These are phyloP conservation scores for Clarias batrachus DNA, from an alignment of 2,113 vertebrate species.

Conservation along the genomic window DNA sequence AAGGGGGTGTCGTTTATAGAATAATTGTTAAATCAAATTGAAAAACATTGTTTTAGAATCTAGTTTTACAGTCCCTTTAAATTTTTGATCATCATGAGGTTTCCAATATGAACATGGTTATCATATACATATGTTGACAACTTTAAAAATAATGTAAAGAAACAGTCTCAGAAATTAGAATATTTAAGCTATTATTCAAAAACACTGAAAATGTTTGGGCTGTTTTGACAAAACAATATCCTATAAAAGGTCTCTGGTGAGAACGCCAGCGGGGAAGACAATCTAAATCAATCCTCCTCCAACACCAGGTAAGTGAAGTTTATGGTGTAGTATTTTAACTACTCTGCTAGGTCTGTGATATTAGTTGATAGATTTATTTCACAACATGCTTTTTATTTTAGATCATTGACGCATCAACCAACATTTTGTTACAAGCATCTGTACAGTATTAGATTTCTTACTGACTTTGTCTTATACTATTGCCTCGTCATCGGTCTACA, in stretches of 20 bases:
- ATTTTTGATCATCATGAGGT: too few species aligned
- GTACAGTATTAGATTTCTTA: neutral
- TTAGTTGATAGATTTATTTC: neutral
- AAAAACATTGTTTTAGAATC: too few species aligned
- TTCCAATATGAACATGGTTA: too few species aligned
- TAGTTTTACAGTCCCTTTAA: too few species aligned
- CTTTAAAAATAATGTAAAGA: neutral
- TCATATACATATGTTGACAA: neutral
- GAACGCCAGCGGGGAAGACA: neutral
- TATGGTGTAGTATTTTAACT: neutral
- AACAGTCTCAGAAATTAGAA: neutral
- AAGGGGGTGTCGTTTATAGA: too few species aligned
- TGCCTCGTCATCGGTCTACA: neutral
- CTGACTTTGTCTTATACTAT: neutral
- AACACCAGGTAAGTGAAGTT: constrained; percentile 49
- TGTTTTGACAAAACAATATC: constrained; percentile 4
- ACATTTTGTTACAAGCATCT: neutral
- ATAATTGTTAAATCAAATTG: too few species aligned
- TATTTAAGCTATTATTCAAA: neutral
- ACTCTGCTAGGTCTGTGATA: neutral
- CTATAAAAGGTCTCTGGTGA: constrained; percentile 52
- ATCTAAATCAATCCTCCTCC: neutral
- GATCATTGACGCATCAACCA: neutral
- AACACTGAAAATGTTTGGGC: too few species aligned
- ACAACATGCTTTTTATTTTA: neutral